Evolutionary conservation across 2,888 invertebrate genomes (phyloP), one percentile per base, ranked within the genome.

Genomic region (Clostera curtula): DNA sequence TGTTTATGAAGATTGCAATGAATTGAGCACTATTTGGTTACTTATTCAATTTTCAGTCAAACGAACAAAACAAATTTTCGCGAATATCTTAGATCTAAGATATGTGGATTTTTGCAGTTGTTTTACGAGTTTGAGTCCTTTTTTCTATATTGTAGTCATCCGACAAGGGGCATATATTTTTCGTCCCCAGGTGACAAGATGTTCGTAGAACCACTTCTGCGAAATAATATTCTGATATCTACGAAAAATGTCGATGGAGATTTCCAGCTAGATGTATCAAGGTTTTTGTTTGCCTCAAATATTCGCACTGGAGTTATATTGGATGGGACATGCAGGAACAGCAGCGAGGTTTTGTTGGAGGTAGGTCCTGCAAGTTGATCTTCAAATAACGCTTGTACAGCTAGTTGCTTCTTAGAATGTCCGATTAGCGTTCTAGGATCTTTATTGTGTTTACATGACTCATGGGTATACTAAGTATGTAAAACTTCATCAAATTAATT

Each of bases 371-470:
- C 3, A 4, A 20, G 5, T 4, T 19, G 9, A n/a, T 10, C 11
- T 19, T 28, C 16, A 23, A 16, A 28, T 13, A n/a, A 13, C 26
- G 34, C 18, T 8, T 19, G 12, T 20, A 19, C 4, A 15, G 5
- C 2, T 15, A 25, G 46, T 49, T n/a, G 72, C 70, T 8, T 79
- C 80, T 12, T 35, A 21, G 19, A 20, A 19, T 0, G 51, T 36
- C 8, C 19, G 73, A 3, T 70, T 79, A 10, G 73, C n/a, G 75
- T 23, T 51, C 57, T 0, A 40, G 37, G 25, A 75, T 70, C 29
- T 30, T n/a, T n/a, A n/a, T n/a, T n/a, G n/a, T n/a, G n/a, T n/a
- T n/a, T n/a, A n/a, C n/a, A n/a, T n/a, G n/a, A n/a, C n/a, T n/a
- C n/a, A n/a, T n/a, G n/a, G n/a, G n/a, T n/a, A n/a, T n/a, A n/a